Percentiles rank a stretch among this genome's conserved stretches.
phyloP scores from a whole-genome alignment of 2,113 vertebrate species.

The Cinclus mexicanus region DNA sequence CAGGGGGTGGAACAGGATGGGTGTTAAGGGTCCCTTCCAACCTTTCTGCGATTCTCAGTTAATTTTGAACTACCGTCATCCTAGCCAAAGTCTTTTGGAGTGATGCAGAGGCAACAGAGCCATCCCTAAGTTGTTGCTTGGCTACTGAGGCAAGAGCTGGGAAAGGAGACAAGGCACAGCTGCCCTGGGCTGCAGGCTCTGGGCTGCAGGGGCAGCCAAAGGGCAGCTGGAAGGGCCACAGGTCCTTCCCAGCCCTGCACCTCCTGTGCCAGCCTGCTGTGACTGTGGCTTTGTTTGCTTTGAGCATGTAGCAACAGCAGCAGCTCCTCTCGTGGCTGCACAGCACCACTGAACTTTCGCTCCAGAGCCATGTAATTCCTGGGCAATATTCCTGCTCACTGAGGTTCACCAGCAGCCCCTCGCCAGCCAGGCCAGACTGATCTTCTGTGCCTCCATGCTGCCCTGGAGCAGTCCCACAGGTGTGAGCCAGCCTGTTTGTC shows the following conservation, averaged over 20 bases:
- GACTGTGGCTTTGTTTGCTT: background rate
- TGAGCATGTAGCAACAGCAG: background rate
- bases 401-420: background rate
- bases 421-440: background rate
- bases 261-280: rapidly evolving
- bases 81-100: background rate
- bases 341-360: background rate
- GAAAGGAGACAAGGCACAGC: background rate
- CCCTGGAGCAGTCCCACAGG: background rate
- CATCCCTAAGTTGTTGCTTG: background rate
- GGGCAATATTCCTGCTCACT: background rate
- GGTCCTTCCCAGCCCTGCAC: background rate
- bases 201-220: background rate
- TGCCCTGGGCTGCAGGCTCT: background rate
- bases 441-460: background rate
- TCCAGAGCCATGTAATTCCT: background rate
- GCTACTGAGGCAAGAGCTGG: background rate
- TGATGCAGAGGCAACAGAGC: rapidly evolving
- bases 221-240: background rate
- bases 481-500: background rate
- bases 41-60: background rate
- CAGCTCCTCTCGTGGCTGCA: background rate
- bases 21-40: background rate
- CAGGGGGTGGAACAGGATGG: background rate
- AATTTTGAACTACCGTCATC: background rate